These are phyloP conservation scores for Sus scrofa DNA, from an alignment of 2,113 vertebrate species.

Conservation along the genomic window DNA sequence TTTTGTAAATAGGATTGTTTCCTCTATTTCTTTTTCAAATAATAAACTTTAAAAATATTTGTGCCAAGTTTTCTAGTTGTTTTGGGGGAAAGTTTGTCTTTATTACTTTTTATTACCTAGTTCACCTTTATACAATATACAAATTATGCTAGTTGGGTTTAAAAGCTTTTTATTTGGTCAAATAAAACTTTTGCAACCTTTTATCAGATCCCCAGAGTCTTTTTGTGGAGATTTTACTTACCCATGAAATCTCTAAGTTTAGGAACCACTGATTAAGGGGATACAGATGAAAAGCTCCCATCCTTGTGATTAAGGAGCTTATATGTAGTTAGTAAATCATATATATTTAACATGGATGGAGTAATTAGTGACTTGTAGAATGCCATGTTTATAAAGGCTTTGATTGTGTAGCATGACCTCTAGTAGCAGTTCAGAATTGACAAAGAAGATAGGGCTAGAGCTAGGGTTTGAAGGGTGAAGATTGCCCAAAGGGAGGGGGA, in stretches of 20 bases:
- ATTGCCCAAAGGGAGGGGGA: neutral
- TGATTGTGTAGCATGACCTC: neutral
- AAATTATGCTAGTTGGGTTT: constrained; percentile 8
- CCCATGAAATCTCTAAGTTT: neutral
- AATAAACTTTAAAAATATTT: neutral
- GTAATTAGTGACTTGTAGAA: constrained; percentile 5
- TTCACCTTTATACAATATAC: constrained; percentile 11
- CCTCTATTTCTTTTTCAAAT: neutral
- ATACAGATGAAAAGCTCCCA: neutral
- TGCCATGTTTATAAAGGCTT: neutral
- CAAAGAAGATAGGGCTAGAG: neutral
- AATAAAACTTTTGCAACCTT: neutral
- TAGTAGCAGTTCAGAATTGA: neutral
- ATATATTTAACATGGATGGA: constrained; percentile 14
- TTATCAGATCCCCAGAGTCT: neutral
- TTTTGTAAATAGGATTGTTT: neutral
- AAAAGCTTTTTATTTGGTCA: constrained; percentile 25
- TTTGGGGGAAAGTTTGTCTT: neutral
- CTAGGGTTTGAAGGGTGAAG: neutral
- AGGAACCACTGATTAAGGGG: constrained; percentile 1
- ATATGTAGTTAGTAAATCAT: neutral
- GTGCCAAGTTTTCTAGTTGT: neutral
- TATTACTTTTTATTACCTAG: neutral
- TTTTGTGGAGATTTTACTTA: constrained; percentile 42
- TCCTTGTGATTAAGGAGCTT: constrained; percentile 1